These are phyloP conservation scores for Calyptommatus sinebrachiatus DNA, from an alignment of 2,113 vertebrate genomes.

Conservation along the genomic window DNA sequence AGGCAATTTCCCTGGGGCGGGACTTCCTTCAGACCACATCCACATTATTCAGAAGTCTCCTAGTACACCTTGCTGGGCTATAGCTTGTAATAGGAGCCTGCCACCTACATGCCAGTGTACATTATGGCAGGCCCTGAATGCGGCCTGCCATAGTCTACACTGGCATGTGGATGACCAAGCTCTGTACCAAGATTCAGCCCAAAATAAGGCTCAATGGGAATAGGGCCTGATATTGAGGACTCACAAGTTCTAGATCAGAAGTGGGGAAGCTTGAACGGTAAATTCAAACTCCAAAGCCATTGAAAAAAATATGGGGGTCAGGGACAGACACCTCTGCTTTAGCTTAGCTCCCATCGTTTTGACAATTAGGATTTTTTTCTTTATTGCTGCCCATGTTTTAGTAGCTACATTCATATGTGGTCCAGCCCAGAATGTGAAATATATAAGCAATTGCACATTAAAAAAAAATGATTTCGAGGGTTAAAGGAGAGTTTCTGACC, in stretches of 20 bases:
- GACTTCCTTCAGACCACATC: too few relatives aligned
- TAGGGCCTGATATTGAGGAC: slow-evolving; percentile 5
- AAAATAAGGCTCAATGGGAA: slow-evolving; percentile 4
- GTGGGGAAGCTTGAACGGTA: slow-evolving; percentile 7
- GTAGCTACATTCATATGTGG: slow-evolving; percentile 39
- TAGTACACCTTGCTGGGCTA: too few relatives aligned
- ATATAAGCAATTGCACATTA: background rate
- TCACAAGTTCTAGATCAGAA: slow-evolving; percentile 29
- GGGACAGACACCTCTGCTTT: background rate
- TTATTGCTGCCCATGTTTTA: slow-evolving; percentile 46
- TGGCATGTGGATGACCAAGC: too few relatives aligned
- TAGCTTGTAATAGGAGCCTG: too few relatives aligned
- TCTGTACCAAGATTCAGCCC: too few relatives aligned
- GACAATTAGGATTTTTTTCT: slow-evolving; percentile 4
- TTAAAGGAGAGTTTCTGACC: background rate
- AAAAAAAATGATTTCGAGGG: background rate
- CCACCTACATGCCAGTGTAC: too few relatives aligned
- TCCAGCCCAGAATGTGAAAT: slow-evolving; percentile 9
- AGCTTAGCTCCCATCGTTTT: background rate
- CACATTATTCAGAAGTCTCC: too few relatives aligned
- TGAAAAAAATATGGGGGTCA: background rate
- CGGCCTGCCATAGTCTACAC: too few relatives aligned
- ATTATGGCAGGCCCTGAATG: too few relatives aligned
- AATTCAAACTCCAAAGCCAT: slow-evolving; percentile 9
- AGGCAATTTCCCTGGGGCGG: too few relatives aligned